A percentile compares a stretch with the other conserved stretches of the same genome.
phyloP scores from a whole-genome alignment of 2,797 vertebrate genomes.

The Caiman crocodilus region DNA sequence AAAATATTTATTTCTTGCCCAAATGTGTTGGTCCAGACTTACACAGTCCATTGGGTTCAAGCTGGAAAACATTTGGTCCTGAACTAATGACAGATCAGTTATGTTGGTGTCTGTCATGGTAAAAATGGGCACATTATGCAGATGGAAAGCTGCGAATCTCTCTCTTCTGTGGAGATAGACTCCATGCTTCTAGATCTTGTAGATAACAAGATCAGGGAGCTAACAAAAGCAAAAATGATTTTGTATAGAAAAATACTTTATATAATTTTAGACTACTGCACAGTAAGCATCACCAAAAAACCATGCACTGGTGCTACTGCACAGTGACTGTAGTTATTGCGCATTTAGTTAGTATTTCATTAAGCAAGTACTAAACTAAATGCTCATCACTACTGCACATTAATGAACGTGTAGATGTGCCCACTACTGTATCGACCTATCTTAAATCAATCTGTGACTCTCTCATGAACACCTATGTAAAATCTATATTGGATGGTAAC shows the following conservation, averaged over 20 bases:
- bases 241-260: neutral
- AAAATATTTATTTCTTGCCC: neutral
- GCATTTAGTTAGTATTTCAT: too few species aligned
- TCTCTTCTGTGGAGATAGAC: neutral
- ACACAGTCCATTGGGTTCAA: neutral
- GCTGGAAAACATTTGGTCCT: neutral
- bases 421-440: neutral
- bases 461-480: conserved; percentile 30
- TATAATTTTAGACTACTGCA: neutral
- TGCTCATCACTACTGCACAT: too few species aligned
- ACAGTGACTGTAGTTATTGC: too few species aligned
- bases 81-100: neutral
- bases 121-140: neutral
- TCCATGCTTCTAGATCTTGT: neutral
- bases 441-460: conserved; percentile 22
- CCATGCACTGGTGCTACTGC: too few species aligned
- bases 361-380: too few species aligned
- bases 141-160: neutral
- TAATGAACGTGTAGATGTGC: neutral
- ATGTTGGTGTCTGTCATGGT: neutral
- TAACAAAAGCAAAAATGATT: neutral
- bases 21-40: neutral
- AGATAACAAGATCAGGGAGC: neutral
- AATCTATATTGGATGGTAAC: conserved; percentile 32
- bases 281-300: neutral